Evolutionary conservation across 1,140 invertebrate species (phyloP), one percentile per base, ranked within the genome.

Genomic region (Cepaea nemoralis): DNA sequence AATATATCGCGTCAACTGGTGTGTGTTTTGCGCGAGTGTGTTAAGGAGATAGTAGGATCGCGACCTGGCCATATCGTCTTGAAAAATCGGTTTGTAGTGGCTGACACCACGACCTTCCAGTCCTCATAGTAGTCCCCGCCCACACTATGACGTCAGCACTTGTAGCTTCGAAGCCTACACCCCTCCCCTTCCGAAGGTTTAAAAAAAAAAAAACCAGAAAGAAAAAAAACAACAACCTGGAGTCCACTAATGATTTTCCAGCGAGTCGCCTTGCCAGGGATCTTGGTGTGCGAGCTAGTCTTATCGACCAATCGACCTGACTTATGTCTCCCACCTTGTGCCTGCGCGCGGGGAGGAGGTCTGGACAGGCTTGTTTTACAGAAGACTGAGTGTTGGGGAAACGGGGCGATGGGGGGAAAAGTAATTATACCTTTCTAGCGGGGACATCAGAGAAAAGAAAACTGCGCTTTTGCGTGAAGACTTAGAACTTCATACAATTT

Each of bases 51-150:
- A n/a, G n/a, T n/a, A n/a, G n/a, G n/a, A n/a, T n/a, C n/a, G n/a
- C n/a, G n/a, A n/a, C n/a, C n/a, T n/a, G n/a, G n/a, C n/a, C n/a
- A n/a, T n/a, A n/a, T n/a, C n/a, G n/a, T n/a, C n/a, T n/a, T n/a
- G n/a, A n/a, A 74, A 74, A 74, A 74, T 74, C 71, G 50, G 50
- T 74, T 45, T 27, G 31, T n/a, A 1, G 22, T 42, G 71, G 39
- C 71, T 74, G 71, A 74, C 71, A 74, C 71, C 42, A 31, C 71
- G 42, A 74, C 71, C 71, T 74, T 74, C 71, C 71, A 74, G 50
- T 74, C 71, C 50, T 74, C 48, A 33, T 31, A n/a, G 33, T 74
- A 74, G 42, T n/a, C 42, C 42, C 71, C 71, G 71, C 71, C 71
- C 71, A 74, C 40, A 2, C 27, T 8, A 63, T 74, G 71, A 74